A percentile compares a stretch with the other conserved stretches of the same genome.
Evolutionary conservation across 2,797 vertebrate species (phyloP).

Genomic region (Sardinella longiceps): DNA sequence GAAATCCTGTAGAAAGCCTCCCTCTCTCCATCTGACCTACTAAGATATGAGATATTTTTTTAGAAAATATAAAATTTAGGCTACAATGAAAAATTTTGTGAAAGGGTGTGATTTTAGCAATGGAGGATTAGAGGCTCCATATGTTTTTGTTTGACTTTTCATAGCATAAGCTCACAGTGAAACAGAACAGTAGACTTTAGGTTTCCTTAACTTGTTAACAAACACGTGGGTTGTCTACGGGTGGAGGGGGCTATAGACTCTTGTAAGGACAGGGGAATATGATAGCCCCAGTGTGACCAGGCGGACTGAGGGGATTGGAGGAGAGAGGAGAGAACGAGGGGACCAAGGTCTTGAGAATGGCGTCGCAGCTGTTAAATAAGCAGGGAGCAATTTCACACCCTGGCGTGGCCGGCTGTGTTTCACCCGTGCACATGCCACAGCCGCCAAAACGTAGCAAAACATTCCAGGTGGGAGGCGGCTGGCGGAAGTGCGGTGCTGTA

Average conservation of each 20-base stretch:
- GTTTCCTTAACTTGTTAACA: neutral
- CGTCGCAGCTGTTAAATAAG: constrained; percentile 58
- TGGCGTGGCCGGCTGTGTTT: constrained; percentile 30
- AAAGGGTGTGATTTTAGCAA: neutral
- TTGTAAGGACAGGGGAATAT: constrained; percentile 36
- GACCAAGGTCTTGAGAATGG: constrained; percentile 38
- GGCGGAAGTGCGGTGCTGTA: neutral
- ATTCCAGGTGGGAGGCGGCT: constrained; percentile 31
- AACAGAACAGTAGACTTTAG: neutral
- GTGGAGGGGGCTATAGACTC: constrained; percentile 19
- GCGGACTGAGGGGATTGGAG: constrained; percentile 37
- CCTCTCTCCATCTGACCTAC: neutral
- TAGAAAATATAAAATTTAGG: neutral
- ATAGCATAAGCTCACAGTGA: neutral
- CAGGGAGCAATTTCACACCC: constrained; percentile 54
- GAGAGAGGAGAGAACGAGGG: constrained; percentile 21
- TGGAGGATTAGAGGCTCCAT: neutral
- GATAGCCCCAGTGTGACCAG: constrained; percentile 51
- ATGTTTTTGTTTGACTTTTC: neutral
- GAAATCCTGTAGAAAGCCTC: neutral
- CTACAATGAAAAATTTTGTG: too few relatives aligned
- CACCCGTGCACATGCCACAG: constrained; percentile 38
- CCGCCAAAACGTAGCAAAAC: constrained; percentile 29
- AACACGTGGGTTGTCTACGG: neutral
- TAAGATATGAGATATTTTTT: neutral